Percentiles rank a stretch among this genome's conserved stretches.
These are phyloP conservation scores for Gallinago media DNA, from an alignment of 2,113 vertebrate species.

Conservation along the genomic window DNA sequence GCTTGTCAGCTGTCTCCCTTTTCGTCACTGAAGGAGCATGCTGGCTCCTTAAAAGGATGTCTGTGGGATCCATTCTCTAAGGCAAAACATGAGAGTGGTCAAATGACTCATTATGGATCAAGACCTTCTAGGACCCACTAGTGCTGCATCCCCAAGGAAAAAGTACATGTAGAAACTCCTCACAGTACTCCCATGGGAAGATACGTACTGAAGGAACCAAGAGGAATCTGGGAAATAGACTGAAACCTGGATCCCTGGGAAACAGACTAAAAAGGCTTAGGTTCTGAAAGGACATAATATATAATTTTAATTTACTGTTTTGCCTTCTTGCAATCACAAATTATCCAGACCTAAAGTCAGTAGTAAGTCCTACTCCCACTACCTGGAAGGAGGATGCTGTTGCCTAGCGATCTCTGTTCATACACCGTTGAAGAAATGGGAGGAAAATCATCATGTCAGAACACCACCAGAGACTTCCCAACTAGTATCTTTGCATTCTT, in stretches of 20 bases:
- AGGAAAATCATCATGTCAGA: background rate
- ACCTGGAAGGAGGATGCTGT: background rate
- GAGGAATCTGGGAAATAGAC: background rate
- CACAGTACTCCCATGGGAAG: background rate
- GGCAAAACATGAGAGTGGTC: background rate
- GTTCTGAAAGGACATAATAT: background rate
- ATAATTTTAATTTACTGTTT: background rate
- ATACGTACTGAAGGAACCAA: background rate
- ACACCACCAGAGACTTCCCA: background rate
- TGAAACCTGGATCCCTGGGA: background rate
- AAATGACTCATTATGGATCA: constrained; percentile 19
- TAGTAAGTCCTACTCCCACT: background rate
- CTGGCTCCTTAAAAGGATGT: background rate
- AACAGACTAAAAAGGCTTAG: background rate
- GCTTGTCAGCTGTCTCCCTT: background rate
- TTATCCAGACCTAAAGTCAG: background rate
- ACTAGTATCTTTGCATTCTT: background rate
- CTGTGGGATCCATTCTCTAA: background rate
- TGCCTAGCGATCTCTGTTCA: background rate
- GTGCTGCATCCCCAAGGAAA: background rate
- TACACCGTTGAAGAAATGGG: background rate
- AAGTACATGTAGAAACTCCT: background rate
- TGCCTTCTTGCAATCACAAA: background rate
- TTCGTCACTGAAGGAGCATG: background rate
- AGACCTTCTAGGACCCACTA: background rate